Base-by-base conservation (phyloP, 2,113 vertebrate species). In the Parus major region DNA sequence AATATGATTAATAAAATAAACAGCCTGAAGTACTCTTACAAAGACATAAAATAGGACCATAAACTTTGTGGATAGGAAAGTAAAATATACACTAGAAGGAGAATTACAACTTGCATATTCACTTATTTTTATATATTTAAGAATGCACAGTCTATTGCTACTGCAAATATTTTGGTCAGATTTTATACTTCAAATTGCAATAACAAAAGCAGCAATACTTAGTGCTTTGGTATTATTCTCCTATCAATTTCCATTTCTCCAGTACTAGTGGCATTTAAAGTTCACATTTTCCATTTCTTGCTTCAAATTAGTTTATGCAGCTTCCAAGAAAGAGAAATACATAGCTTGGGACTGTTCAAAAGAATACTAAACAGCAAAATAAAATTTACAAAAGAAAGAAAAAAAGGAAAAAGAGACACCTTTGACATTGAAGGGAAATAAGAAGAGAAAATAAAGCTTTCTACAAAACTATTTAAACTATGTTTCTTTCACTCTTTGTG, bases 1-100 rank as follows among this genome's bases (percentile, higher is more conserved):
- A 96, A 81, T 78, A 77, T 17, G 52, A 96, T 95, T 97, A 97
- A 96, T 94, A 96, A 97, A 96, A 94, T 82, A 96, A 97, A 97
- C 69, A 97, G 31, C 63, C 39, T 91, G 66, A 79, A 95, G 57
- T 79, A 96, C 52, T 92, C 65, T 89, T 76, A 86, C 41, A 70
- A 92, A 93, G 60, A 77, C 27, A 96, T 90, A 96, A 75, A 92
- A 96, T 29, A 91, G 23, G 60, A 71, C 17, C 55, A 76, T 60
- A 69, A 96, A 86, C 46, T 91, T 96, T 87, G 50, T 29, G 15
- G 60, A 90, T 46, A 96, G 49, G 70, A 90, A 95, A 96, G 44
- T 60, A 95, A 94, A 72, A 92, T 68, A 94, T 53, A 71, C 1
- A 85, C 39, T 23, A 77, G 80, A 95, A 91, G 33, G 80, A 97